Conservation (phyloP, 1,140 invertebrate genomes). For the Caenorhabditis latens region DNA sequence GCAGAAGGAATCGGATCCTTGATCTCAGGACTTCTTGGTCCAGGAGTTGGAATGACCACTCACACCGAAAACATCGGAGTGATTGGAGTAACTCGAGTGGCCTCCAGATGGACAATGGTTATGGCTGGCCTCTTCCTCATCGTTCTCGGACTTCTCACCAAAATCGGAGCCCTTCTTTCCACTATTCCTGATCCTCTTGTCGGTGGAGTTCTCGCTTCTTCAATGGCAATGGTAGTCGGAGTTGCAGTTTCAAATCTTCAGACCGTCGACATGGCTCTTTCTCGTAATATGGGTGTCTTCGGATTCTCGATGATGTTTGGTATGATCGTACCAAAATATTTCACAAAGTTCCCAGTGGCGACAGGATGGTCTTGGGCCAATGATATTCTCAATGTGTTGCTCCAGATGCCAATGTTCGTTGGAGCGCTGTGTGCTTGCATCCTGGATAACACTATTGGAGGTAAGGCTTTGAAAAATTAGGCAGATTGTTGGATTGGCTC, state of each 20-base stretch:
- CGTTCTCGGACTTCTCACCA: slow-evolving; percentile 67
- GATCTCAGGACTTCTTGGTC: slow-evolving; percentile 71
- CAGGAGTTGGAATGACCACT: slow-evolving; percentile 68
- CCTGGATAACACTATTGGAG: slow-evolving; percentile 79
- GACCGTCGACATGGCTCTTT: slow-evolving; percentile 78
- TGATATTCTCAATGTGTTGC: slow-evolving; percentile 63
- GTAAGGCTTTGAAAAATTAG: slow-evolving; percentile 63
- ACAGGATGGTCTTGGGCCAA: slow-evolving; percentile 62
- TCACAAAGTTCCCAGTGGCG: slow-evolving; percentile 58
- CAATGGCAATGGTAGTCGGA: slow-evolving; percentile 79
- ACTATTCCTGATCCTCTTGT: slow-evolving; percentile 77
- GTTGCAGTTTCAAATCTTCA: slow-evolving; percentile 75
- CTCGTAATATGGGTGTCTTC: slow-evolving; percentile 79
- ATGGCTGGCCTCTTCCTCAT: slow-evolving; percentile 75
- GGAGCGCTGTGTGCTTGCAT: slow-evolving; percentile 78
- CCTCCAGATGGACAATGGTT: slow-evolving; percentile 72
- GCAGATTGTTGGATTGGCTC: too few species aligned
- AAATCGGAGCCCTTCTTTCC: slow-evolving; percentile 76
- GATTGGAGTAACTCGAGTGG: slow-evolving; percentile 74
- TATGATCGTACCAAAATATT: slow-evolving; percentile 78
- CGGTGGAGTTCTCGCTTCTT: slow-evolving; percentile 76
- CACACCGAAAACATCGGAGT: slow-evolving; percentile 77
- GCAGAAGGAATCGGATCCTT: slow-evolving; percentile 73
- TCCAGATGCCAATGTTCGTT: slow-evolving; percentile 78
- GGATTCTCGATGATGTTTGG: slow-evolving; percentile 79